Base-by-base conservation (phyloP, 2,113 vertebrate species). In the Varanus salvator region DNA sequence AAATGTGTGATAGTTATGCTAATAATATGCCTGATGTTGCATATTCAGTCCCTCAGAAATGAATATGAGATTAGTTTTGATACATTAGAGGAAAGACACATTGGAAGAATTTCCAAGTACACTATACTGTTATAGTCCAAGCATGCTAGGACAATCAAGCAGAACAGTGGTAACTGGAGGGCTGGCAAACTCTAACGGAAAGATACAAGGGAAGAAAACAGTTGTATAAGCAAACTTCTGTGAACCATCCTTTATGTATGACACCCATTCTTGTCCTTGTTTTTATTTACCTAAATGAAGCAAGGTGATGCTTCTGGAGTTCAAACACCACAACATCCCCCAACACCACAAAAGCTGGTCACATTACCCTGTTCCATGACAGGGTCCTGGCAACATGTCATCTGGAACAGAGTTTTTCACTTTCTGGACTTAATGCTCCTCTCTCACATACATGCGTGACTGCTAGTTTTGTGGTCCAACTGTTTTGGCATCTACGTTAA, bases 121-220 rank as follows among this genome's bases (percentile, higher is more conserved):
- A 34, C 0, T 93, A 87, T 86, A 1, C 57, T 86, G 50, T 60
- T 89, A 38, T 85, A 17, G 31, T 85, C 48, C 48, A 85, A n/a
- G 38, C 77, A 50, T 31, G 64, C 91, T 75, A 94, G 82, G 85
- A 60, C 85, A 78, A 12, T 60, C 52, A 68, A 86, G 44, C 31
- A 71, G 34, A 68, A 54, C 52, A 85, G 29, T 15, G 23, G 77
- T 50, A 11, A 78, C 81, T 91, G 5, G 89, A 88, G 29, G 6
- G 14, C 86, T 90, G 8, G 12, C 92, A 50, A 86, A 84, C 88
- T 76, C 64, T 14, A 21, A 6, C 6, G 54, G 50, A 14, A 7
- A 8, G 0, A 80, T 85, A 29, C 29, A 88, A 83, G 84, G 80
- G 68, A 44, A 15, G 3, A 19, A 64, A 77, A 38, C 21, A 64